Base-by-base conservation (phyloP, 2,888 invertebrate species). In the Dynastes maya region DNA sequence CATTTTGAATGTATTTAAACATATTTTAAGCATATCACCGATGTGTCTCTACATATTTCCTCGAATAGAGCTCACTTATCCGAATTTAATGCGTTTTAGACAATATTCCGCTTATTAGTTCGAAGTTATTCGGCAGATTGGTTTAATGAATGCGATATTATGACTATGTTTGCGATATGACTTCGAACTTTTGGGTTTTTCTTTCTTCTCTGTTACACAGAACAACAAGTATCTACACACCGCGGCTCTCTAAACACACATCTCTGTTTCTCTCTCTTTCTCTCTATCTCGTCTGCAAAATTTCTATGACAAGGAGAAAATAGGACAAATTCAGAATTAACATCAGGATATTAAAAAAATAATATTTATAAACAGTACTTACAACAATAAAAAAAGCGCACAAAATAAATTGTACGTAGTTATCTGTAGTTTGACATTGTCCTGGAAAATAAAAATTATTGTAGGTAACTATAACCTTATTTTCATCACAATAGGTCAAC, bases 1-100 rank as follows among this genome's bases (percentile, higher is more conserved):
- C 80, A 79, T 84, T 58, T 82, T 85, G 79, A 79, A 83, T 86
- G 85, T 86, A 85, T 84, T 85, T 83, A 72, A 83, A 84, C 82
- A 85, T 84, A 81, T 81, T 85, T 86, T 85, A 85, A 85, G 85
- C 86, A 86, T 86, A 85, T 86, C 86, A 85, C 85, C 82, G 82
- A 83, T 85, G 84, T 85, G 83, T 83, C 70, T n/a, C 81, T 84
- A 75, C 75, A 78, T 75, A 78, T 80, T 82, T 83, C 82, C 82
- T 83, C 84, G 82, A 83, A 83, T 83, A 83, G 22, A 40, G 83
- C 81, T 85, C 83, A 84, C 84, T 82, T 81, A 82, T 84, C 85
- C 85, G 85, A 86, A 86, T 86, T 86, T 83, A 84, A 82, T 81
- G 86, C 85, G 85, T 84, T 84, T 85, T 61, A 61, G 86, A 85